Evolutionary conservation across 2,888 invertebrate genomes (phyloP), one percentile per base, ranked within the genome.

Genomic region (Pheosia gnoma): DNA sequence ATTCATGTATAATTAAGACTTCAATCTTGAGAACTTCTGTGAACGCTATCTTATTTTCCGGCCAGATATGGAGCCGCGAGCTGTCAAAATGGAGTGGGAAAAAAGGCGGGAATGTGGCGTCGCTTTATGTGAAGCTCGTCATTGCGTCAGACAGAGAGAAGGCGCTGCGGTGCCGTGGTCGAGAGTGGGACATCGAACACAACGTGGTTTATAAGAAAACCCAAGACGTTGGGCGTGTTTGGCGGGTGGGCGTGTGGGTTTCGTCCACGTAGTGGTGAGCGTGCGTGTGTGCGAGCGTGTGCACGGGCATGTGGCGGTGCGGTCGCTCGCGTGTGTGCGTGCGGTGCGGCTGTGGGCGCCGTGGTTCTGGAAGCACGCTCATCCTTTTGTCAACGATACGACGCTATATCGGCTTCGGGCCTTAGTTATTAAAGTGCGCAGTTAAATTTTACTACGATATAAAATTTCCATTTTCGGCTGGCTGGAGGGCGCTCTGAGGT

Each of bases 81-180:
- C 93, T 93, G 93, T 93, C 93, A 93, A 93, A 93, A 92, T 93
- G 93, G 93, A 93, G 93, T 92, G 93, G 93, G 93, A 94, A 94
- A 94, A 94, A 94, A 94, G 94, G 94, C 94, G 94, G 94, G 94
- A 94, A 94, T 94, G 94, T 88, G 94, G 93, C 93, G 80, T 88
- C 91, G 88, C 90, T 93, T 94, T 93, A 94, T 93, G 92, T 90
- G 94, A 89, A 86, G 89, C 93, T 93, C 93, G 91, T 93, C 92
- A 93, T 93, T 90, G 91, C 91, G 92, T 69, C 66, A 84, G 87
- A 91, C 77, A 74, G 88, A 86, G 90, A 88, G 77, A 71, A 67
- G 62, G 66, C 68, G 71, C 71, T 74, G 74, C 67, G 47, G 61
- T 53, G 55, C 69, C 69, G 61, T 62, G 71, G 45, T 85, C 59